These are phyloP conservation scores for Tricholauxania praeusta DNA, from an alignment of 2,888 invertebrate species.

Conservation along the genomic window DNA sequence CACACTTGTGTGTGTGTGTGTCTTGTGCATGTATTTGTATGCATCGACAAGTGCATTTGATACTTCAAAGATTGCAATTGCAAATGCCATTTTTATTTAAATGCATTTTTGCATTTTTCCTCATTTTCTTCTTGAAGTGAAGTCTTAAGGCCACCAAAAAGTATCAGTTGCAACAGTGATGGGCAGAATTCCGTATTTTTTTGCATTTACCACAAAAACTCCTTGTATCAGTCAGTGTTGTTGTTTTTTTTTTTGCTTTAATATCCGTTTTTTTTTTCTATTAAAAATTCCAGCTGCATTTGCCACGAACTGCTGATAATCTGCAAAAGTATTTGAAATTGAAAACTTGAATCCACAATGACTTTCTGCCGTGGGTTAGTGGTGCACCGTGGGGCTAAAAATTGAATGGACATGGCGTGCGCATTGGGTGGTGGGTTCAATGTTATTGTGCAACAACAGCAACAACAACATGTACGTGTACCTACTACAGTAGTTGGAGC, in stretches of 20 bases:
- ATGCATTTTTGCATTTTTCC: conserved; percentile 38
- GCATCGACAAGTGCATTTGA: conserved; percentile 36
- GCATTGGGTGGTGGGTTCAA: neutral
- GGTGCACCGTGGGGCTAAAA: too few species aligned
- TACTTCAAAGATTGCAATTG: conserved; percentile 37
- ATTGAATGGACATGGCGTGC: neutral
- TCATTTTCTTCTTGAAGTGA: conserved; percentile 4
- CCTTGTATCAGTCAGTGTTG: neutral
- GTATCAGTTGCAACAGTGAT: neutral
- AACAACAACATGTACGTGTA: neutral
- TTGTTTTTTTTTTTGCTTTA: neutral
- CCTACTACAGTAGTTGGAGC: neutral
- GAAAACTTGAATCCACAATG: conserved; percentile 28
- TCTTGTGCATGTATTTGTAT: neutral
- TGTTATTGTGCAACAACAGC: neutral
- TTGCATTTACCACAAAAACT: too few species aligned
- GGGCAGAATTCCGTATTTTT: neutral
- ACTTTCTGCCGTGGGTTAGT: neutral
- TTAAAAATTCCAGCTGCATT: neutral
- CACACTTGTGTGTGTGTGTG: neutral
- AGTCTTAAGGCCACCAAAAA: neutral
- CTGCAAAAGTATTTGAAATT: conserved; percentile 24
- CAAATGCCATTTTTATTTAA: conserved; percentile 50
- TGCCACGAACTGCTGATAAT: conserved; percentile 18
- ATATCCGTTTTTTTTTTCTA: neutral